Conservation (phyloP, 2,888 invertebrate species). For the Agapetus fuscipes region DNA sequence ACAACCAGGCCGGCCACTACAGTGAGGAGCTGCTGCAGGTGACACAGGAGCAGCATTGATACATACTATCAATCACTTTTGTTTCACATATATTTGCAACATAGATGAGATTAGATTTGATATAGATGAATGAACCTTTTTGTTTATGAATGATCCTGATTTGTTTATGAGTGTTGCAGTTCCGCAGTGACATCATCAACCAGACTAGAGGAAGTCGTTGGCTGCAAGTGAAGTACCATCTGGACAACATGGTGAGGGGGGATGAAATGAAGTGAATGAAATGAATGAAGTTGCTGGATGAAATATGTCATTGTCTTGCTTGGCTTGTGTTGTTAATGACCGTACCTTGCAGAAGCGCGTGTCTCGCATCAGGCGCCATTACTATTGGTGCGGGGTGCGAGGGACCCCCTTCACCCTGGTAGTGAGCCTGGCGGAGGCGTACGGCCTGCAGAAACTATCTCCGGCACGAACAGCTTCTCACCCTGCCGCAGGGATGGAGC, state of each 20-base stretch:
- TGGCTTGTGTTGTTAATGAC: too few relatives aligned
- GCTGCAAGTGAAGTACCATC: not conserved
- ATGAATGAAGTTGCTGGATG: too few relatives aligned
- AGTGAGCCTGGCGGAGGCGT: not conserved
- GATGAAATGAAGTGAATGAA: not conserved
- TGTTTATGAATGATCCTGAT: too few relatives aligned
- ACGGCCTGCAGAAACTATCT: not conserved
- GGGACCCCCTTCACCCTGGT: not conserved
- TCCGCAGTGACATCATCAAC: not conserved
- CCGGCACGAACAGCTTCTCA: too few relatives aligned
- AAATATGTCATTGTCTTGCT: too few relatives aligned
- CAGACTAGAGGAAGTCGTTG: not conserved
- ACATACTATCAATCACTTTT: too few relatives aligned
- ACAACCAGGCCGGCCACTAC: not conserved
- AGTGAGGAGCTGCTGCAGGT: not conserved
- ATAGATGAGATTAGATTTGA: too few relatives aligned
- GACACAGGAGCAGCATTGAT: too few relatives aligned
- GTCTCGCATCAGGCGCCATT: not conserved
- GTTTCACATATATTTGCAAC: too few relatives aligned
- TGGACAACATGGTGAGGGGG: not conserved
- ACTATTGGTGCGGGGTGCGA: not conserved
- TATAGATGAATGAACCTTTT: too few relatives aligned
- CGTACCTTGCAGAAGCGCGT: not conserved
- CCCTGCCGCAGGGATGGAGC: not conserved
- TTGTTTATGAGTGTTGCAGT: too few relatives aligned